A percentile compares a stretch with the other conserved stretches of the same genome.
Evolutionary conservation across 2,888 invertebrate genomes (phyloP).

Genomic region (Microplitis deprimator): DNA sequence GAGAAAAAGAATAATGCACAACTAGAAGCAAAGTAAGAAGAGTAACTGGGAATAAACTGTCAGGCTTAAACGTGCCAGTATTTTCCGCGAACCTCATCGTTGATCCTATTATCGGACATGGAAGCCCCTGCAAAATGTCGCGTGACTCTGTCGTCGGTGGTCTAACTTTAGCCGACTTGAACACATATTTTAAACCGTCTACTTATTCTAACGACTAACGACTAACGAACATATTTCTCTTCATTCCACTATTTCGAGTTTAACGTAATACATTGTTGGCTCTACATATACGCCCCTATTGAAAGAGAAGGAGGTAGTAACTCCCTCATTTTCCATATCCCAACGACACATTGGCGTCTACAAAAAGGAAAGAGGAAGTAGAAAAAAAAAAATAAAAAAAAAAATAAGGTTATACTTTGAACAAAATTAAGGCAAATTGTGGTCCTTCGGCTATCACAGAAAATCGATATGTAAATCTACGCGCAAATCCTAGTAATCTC

Average conservation of each 20-base stretch:
- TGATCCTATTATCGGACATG: constrained; percentile 56
- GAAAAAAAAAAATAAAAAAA: constrained; percentile 32
- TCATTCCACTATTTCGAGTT: neutral
- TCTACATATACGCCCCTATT: neutral
- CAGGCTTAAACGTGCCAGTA: constrained; percentile 28
- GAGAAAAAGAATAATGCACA: constrained; percentile 3
- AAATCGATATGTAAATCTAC: constrained; percentile 71
- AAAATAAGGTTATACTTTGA: constrained; percentile 40
- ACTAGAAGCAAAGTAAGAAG: neutral
- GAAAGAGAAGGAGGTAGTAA: neutral
- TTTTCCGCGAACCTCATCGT: constrained; percentile 51
- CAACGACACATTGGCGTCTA: constrained; percentile 2
- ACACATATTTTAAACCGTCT: constrained; percentile 23
- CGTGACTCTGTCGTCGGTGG: constrained; percentile 48
- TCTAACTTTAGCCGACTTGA: constrained; percentile 7
- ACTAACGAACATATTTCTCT: constrained; percentile 8
- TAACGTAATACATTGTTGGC: neutral
- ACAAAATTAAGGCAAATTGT: constrained; percentile 68
- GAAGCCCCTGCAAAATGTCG: constrained; percentile 51
- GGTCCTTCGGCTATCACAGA: constrained; percentile 56
- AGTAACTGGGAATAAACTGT: constrained; percentile 36
- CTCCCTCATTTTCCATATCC: neutral
- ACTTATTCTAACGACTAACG: constrained; percentile 16
- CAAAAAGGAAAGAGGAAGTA: constrained; percentile 5
- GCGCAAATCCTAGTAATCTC: constrained; percentile 70